These are phyloP conservation scores for Macrochelys suwanniensis DNA, from an alignment of 2,797 vertebrate species.

Conservation along the genomic window DNA sequence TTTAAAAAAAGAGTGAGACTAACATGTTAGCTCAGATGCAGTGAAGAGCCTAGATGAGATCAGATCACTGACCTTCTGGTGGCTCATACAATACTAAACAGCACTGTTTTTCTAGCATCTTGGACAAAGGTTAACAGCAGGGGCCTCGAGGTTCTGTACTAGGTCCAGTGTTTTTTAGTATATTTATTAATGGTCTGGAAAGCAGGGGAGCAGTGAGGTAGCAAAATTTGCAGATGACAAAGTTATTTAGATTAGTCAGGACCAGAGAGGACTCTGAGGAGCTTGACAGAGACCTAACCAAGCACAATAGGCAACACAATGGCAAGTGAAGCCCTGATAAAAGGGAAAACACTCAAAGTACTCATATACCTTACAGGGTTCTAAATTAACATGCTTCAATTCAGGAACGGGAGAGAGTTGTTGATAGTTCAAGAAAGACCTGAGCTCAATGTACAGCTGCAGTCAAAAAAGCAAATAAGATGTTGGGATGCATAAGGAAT, in stretches of 20 bases:
- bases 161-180: neutral
- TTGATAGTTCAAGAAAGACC: neutral
- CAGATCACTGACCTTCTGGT: neutral
- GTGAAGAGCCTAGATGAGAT: neutral
- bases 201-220: neutral
- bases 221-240: neutral
- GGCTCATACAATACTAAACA: fast-evolving
- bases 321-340: neutral
- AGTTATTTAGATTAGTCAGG: neutral
- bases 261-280: neutral
- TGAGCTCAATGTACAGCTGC: neutral
- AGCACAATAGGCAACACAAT: neutral
- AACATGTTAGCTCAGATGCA: neutral
- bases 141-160: neutral
- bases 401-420: neutral
- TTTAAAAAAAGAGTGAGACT: neutral
- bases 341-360: neutral
- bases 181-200: neutral
- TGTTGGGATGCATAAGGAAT: neutral
- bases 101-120: neutral
- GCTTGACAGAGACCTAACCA: neutral
- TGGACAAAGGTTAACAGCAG: neutral
- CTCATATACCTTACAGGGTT: neutral
- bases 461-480: neutral
- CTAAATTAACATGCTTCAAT: neutral